A percentile compares a stretch with the other conserved stretches of the same genome.
Conservation (phyloP, 2,797 vertebrate genomes). For the Miopithecus talapoin region DNA sequence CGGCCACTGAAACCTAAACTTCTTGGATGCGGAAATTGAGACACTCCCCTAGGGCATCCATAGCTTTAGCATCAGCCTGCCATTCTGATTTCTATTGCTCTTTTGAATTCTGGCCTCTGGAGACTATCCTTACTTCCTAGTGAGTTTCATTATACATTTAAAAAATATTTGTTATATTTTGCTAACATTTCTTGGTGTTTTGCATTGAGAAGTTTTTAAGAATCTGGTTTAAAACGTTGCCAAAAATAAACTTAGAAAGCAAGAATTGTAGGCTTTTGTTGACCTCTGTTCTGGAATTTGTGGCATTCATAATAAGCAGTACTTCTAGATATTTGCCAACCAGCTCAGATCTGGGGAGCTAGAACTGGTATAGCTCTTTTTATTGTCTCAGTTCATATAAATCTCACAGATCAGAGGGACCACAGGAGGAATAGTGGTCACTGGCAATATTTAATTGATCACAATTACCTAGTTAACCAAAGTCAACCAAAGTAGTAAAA, state of each 20-base stretch:
- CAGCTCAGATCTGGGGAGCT: not conserved
- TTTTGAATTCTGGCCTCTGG: conserved; percentile 38
- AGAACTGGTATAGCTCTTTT: not conserved
- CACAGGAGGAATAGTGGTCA: not conserved
- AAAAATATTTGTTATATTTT: conserved; percentile 22
- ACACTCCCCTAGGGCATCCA: not conserved
- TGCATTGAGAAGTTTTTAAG: not conserved
- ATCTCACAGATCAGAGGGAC: not conserved
- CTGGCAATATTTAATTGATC: not conserved
- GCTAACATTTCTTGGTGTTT: not conserved
- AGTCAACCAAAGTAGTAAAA: not conserved
- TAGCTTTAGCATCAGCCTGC: not conserved
- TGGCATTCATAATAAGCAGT: not conserved
- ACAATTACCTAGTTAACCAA: not conserved
- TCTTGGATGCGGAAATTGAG: conserved; percentile 20
- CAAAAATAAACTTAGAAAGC: conserved; percentile 16
- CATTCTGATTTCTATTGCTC: conserved; percentile 3
- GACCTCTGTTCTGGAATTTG: not conserved
- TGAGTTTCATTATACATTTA: not conserved
- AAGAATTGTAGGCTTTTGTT: not conserved
- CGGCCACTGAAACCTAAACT: not conserved
- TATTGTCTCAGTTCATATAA: not conserved
- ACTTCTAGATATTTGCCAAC: not conserved
- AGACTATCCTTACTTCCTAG: not conserved
- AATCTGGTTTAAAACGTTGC: not conserved